phyloP scores from a whole-genome alignment of 2,113 vertebrate species.

The Salvelinus sp. region DNA sequence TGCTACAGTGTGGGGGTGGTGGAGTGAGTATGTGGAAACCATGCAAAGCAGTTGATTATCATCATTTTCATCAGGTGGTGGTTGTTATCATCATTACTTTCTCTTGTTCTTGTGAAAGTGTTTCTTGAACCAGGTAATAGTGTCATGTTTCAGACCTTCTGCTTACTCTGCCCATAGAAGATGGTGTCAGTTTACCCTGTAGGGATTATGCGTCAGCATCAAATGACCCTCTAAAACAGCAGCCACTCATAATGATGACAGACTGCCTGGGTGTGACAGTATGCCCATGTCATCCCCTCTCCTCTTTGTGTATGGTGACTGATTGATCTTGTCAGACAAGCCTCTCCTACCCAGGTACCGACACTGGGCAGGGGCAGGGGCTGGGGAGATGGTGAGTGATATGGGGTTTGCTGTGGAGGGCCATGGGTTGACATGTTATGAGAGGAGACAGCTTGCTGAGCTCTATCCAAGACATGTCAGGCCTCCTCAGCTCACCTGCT shows the following conservation, averaged over 20 bases:
- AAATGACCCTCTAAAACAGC: conserved; percentile 30
- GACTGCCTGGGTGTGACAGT: conserved; percentile 41
- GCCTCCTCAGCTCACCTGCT: conserved; percentile 56
- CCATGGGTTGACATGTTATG: conserved; percentile 47
- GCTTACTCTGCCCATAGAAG: background rate
- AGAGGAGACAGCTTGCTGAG: conserved; percentile 63
- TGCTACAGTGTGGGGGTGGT: background rate
- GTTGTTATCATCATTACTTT: background rate
- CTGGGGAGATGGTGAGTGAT: conserved; percentile 49
- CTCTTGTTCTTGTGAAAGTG: background rate
- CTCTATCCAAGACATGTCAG: conserved; percentile 50
- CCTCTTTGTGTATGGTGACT: conserved; percentile 47
- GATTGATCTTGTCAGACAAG: conserved; percentile 60
- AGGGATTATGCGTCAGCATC: conserved; percentile 13
- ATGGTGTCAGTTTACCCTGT: conserved; percentile 1
- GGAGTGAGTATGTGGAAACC: background rate
- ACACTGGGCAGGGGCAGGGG: background rate
- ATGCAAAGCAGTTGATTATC: background rate
- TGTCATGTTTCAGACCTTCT: conserved; percentile 15
- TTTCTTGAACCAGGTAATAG: background rate
- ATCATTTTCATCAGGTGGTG: background rate
- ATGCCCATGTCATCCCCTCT: conserved; percentile 49
- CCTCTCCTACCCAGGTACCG: conserved; percentile 8
- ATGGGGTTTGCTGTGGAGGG: conserved; percentile 39
- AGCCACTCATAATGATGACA: conserved; percentile 48